phyloP scores from a whole-genome alignment of 2,888 invertebrate genomes.

The Caradrina clavipalpis region DNA sequence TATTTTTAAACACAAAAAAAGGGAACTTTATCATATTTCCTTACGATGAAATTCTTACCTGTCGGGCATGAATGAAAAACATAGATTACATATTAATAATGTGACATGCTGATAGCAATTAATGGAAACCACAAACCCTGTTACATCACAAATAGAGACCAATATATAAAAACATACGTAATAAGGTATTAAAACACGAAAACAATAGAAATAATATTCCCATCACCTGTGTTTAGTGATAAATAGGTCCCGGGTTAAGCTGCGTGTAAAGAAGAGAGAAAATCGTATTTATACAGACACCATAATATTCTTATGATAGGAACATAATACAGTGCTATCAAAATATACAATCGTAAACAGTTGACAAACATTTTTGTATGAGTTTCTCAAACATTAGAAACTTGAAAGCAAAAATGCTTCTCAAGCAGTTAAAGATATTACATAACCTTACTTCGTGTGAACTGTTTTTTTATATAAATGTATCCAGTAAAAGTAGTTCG shows the following conservation, averaged over 20 bases:
- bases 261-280: slow-evolving; percentile 91
- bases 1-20: not conserved
- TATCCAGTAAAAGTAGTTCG: not conserved
- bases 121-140: slow-evolving; percentile 60
- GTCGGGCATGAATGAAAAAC: not conserved
- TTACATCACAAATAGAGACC: slow-evolving; percentile 49
- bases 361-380: slow-evolving; percentile 40
- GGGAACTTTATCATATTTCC: not conserved
- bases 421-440: slow-evolving; percentile 48
- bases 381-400: not conserved
- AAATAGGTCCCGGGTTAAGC: slow-evolving; percentile 91
- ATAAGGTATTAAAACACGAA: slow-evolving; percentile 70
- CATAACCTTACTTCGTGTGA: slow-evolving; percentile 55
- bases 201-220: slow-evolving; percentile 85
- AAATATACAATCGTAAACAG: slow-evolving; percentile 43
- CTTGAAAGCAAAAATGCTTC: slow-evolving; percentile 46
- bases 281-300: slow-evolving; percentile 83
- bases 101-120: slow-evolving; percentile 50
- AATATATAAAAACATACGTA: slow-evolving; percentile 47
- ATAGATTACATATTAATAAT: slow-evolving; percentile 50
- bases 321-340: slow-evolving; percentile 66
- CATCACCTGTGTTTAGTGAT: slow-evolving; percentile 91
- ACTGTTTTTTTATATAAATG: not conserved
- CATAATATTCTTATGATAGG: slow-evolving; percentile 63
- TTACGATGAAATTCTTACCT: slow-evolving; percentile 21